Evolutionary conservation across 2,888 invertebrate species (phyloP).

Genomic region (Hydraecia micacea): DNA sequence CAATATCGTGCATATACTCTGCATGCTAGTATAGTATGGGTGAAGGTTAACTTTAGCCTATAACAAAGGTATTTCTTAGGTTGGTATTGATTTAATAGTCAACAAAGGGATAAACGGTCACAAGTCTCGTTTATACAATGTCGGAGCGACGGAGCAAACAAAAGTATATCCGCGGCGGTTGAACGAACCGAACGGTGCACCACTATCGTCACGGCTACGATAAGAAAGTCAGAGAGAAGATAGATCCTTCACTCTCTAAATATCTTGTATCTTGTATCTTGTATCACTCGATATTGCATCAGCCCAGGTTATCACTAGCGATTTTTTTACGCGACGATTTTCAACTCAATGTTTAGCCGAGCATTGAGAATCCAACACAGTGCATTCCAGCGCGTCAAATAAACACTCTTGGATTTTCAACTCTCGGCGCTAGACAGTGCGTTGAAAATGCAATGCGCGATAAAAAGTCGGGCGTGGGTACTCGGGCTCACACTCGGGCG

Average conservation of each 20-base stretch:
- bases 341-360: neutral
- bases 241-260: constrained; percentile 33
- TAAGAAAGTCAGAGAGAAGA: constrained; percentile 38
- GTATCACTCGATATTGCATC: constrained; percentile 48
- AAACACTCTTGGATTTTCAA: neutral
- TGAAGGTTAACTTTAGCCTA: constrained; percentile 51
- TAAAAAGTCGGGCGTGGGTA: neutral
- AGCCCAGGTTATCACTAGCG: neutral
- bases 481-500: constrained; percentile 31
- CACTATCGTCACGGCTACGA: constrained; percentile 34
- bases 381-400: too few relatives aligned
- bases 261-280: too few relatives aligned
- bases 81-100: constrained; percentile 35
- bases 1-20: constrained; percentile 51
- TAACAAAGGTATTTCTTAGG: constrained; percentile 35
- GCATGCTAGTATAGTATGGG: constrained; percentile 33
- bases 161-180: constrained; percentile 36
- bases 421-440: neutral
- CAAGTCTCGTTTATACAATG: constrained; percentile 26
- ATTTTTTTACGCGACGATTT: neutral
- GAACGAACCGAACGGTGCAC: constrained; percentile 38
- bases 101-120: constrained; percentile 33
- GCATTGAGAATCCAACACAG: neutral
- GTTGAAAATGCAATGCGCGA: neutral
- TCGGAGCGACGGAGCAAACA: constrained; percentile 37